A percentile compares a stretch with the other conserved stretches of the same genome.
phyloP scores from a whole-genome alignment of 2,888 invertebrate species.

The Pycnomerus fuliginosus region DNA sequence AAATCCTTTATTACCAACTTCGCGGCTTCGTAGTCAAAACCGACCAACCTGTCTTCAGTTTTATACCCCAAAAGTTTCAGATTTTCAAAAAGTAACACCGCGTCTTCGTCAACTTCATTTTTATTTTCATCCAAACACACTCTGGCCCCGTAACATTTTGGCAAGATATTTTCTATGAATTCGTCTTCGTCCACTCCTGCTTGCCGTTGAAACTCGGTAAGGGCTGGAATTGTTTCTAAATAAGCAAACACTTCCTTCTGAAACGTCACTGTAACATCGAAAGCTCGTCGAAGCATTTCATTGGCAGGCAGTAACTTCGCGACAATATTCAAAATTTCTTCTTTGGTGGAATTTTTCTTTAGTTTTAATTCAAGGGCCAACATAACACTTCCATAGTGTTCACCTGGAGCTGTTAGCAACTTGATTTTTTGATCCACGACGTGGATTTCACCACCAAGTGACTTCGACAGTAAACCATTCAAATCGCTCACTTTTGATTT shows the following conservation, averaged over 20 bases:
- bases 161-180: slow-evolving; percentile 42
- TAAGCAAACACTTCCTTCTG: slow-evolving; percentile 61
- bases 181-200: slow-evolving; percentile 50
- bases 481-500: slow-evolving; percentile 44
- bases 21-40: slow-evolving; percentile 56
- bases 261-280: slow-evolving; percentile 59
- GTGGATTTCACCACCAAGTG: slow-evolving; percentile 40
- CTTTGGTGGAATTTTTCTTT: slow-evolving; percentile 33
- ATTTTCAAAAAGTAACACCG: slow-evolving; percentile 61
- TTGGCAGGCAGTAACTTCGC: slow-evolving; percentile 61
- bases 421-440: slow-evolving; percentile 49
- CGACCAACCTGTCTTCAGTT: slow-evolving; percentile 54
- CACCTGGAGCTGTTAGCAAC: slow-evolving; percentile 52
- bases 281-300: slow-evolving; percentile 55
- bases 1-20: slow-evolving; percentile 54
- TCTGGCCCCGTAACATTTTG: slow-evolving; percentile 59
- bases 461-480: slow-evolving; percentile 36
- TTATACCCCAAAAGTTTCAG: slow-evolving; percentile 56
- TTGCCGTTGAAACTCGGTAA: slow-evolving; percentile 55
- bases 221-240: slow-evolving; percentile 53
- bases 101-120: slow-evolving; percentile 57
- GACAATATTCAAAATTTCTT: slow-evolving; percentile 54
- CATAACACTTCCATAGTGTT: slow-evolving; percentile 65
- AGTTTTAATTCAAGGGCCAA: slow-evolving; percentile 50
- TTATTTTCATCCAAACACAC: slow-evolving; percentile 48